Evolutionary conservation across 2,113 vertebrate species (phyloP).

Genomic region (Cinclus cinclus): DNA sequence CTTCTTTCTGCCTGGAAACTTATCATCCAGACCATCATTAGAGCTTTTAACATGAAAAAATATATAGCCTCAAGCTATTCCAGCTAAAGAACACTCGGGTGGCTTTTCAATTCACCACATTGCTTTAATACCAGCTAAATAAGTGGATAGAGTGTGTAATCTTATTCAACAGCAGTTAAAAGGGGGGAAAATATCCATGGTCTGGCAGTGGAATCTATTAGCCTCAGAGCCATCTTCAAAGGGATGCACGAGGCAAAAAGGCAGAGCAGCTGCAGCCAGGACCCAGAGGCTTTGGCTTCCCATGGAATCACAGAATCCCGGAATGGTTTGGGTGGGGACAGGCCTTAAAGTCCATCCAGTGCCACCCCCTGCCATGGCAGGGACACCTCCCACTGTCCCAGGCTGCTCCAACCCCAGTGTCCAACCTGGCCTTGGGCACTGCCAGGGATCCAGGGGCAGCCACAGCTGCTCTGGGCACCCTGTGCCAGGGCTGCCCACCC

Average conservation of each 20-base stretch:
- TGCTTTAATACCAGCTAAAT: constrained; percentile 43
- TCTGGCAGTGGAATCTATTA: background rate
- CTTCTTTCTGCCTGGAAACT: constrained; percentile 36
- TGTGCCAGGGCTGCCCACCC: background rate
- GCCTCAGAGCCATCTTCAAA: constrained; percentile 4
- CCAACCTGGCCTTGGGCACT: background rate
- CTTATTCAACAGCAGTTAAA: constrained; percentile 46
- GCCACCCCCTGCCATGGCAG: background rate
- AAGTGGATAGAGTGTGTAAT: constrained; percentile 6
- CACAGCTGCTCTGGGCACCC: background rate
- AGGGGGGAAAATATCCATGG: background rate
- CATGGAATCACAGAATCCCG: background rate
- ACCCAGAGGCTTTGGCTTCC: background rate
- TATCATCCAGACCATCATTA: constrained; percentile 55
- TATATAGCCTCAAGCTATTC: constrained; percentile 24
- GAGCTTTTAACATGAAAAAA: constrained; percentile 61
- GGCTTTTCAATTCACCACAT: constrained; percentile 40
- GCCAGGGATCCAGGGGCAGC: background rate
- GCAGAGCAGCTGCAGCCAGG: background rate
- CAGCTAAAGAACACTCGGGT: constrained; percentile 45
- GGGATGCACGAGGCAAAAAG: background rate
- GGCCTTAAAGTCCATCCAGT: background rate
- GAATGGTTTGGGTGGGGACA: background rate
- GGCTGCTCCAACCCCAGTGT: rapidly evolving
- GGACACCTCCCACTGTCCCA: rapidly evolving